These are phyloP conservation scores for Phenganax subtilis DNA, from an alignment of 92 coral and sea anemone genomes.

Conservation along the genomic window DNA sequence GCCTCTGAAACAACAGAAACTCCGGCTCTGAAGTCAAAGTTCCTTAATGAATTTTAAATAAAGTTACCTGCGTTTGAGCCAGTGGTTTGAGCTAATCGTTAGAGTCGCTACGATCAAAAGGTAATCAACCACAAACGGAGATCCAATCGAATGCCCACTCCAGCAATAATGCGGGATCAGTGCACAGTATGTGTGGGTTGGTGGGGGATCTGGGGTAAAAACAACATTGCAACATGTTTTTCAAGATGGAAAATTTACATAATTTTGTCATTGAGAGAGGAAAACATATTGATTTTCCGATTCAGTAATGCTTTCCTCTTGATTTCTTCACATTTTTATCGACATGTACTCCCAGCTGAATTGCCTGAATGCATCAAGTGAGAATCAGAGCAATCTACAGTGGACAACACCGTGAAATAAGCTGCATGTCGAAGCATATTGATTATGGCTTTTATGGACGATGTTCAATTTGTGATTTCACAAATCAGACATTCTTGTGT, in stretches of 20 bases:
- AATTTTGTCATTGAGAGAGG: slow-evolving; percentile 7
- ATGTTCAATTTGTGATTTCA: slow-evolving; percentile 74
- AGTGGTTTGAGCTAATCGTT: too few species aligned
- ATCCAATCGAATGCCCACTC: too few species aligned
- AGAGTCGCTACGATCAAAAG: too few species aligned
- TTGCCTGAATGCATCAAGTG: neutral
- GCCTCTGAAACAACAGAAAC: too few species aligned
- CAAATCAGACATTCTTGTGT: slow-evolving; percentile 94
- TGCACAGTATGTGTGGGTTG: too few species aligned
- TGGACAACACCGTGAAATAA: neutral
- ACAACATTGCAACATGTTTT: slow-evolving; percentile 15
- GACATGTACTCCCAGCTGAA: neutral
- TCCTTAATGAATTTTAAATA: too few species aligned
- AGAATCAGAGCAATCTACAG: neutral
- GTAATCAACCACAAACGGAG: too few species aligned
- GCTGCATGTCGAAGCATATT: neutral
- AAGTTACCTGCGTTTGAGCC: too few species aligned
- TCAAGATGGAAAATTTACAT: slow-evolving; percentile 15
- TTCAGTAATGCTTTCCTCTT: neutral
- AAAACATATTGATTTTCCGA: slow-evolving; percentile 1
- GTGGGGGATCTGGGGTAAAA: slow-evolving; percentile 4
- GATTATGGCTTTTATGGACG: slow-evolving; percentile 83
- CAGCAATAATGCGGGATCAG: too few species aligned
- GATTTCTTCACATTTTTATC: neutral
- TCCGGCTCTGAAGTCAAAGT: too few species aligned